phyloP scores from a whole-genome alignment of 2,888 invertebrate species.

The Polietes domitor region DNA sequence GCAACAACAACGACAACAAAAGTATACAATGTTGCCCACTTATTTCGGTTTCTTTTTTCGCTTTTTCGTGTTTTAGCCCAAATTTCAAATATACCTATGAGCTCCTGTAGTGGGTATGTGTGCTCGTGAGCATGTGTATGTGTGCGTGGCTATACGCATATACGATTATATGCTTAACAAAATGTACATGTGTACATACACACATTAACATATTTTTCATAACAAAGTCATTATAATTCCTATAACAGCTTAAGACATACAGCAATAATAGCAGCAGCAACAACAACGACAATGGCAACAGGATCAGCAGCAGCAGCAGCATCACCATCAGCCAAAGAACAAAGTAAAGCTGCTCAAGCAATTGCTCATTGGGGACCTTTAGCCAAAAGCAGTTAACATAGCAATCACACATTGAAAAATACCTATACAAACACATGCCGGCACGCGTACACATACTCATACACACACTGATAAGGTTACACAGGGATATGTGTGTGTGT shows the following conservation, averaged over 20 bases:
- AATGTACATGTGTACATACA: background rate
- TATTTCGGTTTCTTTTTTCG: background rate
- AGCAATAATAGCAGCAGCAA: conserved; percentile 7
- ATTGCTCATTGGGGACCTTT: conserved; percentile 49
- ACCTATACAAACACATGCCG: conserved; percentile 15
- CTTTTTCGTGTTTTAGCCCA: background rate
- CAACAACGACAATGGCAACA: background rate
- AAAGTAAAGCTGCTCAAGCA: conserved; percentile 33
- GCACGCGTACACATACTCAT: background rate
- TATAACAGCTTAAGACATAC: conserved; percentile 36
- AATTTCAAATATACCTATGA: background rate
- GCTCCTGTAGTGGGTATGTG: background rate
- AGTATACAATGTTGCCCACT: conserved; percentile 9
- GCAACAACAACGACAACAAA: conserved; percentile 3
- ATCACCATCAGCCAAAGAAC: background rate
- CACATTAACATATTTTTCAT: conserved; percentile 45
- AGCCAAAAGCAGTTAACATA: conserved; percentile 47
- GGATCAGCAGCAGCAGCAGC: conserved; percentile 2
- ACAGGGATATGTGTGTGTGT: conserved; percentile 19
- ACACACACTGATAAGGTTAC: background rate
- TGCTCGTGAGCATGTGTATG: background rate
- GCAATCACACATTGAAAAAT: conserved; percentile 52
- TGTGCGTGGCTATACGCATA: background rate
- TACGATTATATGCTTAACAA: conserved; percentile 3
- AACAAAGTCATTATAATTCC: conserved; percentile 50